A percentile compares a stretch with the other conserved stretches of the same genome.
Evolutionary conservation across 2,888 invertebrate species (phyloP).

Genomic region (Erpobdella octoculata): DNA sequence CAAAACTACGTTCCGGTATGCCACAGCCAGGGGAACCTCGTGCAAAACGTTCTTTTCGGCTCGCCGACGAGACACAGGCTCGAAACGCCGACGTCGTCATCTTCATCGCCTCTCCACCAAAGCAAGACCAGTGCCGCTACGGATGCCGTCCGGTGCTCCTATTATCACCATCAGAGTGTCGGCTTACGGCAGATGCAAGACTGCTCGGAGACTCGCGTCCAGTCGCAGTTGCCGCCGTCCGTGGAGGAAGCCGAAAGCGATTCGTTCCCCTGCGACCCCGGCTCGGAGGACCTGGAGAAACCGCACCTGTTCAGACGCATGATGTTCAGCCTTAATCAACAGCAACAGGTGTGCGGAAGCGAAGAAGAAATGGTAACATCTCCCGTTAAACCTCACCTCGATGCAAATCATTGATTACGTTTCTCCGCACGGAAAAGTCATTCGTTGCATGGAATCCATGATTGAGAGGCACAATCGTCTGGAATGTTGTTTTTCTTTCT

Average conservation of each 20-base stretch:
- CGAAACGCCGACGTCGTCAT: not conserved
- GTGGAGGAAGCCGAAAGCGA: not conserved
- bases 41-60: not conserved
- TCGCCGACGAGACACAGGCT: not conserved
- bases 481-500: no score
- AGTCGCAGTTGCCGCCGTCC: not conserved
- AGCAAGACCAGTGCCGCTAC: not conserved
- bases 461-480: no score
- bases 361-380: constrained; percentile 23
- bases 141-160: constrained; percentile 28
- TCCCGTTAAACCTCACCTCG: not conserved
- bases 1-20: constrained; percentile 18
- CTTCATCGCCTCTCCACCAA: not conserved
- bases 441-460: no score
- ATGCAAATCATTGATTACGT: no score
- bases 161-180: not conserved
- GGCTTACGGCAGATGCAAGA: constrained; percentile 2
- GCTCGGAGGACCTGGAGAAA: not conserved
- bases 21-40: constrained; percentile 14
- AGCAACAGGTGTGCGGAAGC: not conserved
- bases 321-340: constrained; percentile 70
- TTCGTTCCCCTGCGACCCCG: constrained; percentile 4
- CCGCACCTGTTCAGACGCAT: constrained; percentile 75
- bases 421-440: no score
- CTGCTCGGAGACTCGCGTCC: not conserved